Evolutionary conservation across 2,113 vertebrate genomes (phyloP).

Genomic region (Strix aluco): DNA sequence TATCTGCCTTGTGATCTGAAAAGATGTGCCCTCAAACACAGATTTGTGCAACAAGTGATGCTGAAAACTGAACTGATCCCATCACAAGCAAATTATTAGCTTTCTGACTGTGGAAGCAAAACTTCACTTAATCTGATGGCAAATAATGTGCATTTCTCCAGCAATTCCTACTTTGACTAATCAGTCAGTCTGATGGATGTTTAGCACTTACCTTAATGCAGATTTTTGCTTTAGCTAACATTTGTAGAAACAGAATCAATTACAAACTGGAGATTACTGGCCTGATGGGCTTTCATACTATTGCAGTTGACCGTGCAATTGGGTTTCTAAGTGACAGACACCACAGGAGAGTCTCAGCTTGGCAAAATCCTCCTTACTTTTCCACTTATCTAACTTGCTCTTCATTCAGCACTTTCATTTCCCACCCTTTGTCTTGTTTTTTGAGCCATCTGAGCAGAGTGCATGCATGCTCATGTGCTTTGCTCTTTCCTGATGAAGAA

Average conservation of each 20-base stretch:
- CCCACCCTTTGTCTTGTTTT: constrained; percentile 11
- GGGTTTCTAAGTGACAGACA: constrained; percentile 47
- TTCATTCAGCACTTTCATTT: constrained; percentile 24
- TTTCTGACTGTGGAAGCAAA: constrained; percentile 71
- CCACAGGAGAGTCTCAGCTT: constrained; percentile 30
- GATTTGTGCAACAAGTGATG: constrained; percentile 18
- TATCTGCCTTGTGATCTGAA: neutral
- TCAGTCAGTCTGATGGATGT: constrained; percentile 73
- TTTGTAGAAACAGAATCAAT: constrained; percentile 73
- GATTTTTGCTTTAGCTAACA: constrained; percentile 76
- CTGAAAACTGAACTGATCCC: constrained; percentile 42
- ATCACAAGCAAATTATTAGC: constrained; percentile 67
- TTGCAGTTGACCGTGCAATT: constrained; percentile 47
- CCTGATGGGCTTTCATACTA: constrained; percentile 58
- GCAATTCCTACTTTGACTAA: constrained; percentile 60
- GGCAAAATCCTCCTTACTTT: constrained; percentile 51
- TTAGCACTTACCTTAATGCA: constrained; percentile 67
- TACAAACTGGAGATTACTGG: constrained; percentile 59
- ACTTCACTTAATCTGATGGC: constrained; percentile 72
- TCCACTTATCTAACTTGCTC: neutral
- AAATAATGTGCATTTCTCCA: constrained; percentile 71
- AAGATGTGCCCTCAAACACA: constrained; percentile 39
- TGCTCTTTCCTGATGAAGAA: neutral
- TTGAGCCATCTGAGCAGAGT: constrained; percentile 11
- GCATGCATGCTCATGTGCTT: neutral